Percentiles rank a stretch among this genome's conserved stretches.
These are phyloP conservation scores for Diabrotica virgifera DNA, from an alignment of 1,140 invertebrate genomes.

Conservation along the genomic window DNA sequence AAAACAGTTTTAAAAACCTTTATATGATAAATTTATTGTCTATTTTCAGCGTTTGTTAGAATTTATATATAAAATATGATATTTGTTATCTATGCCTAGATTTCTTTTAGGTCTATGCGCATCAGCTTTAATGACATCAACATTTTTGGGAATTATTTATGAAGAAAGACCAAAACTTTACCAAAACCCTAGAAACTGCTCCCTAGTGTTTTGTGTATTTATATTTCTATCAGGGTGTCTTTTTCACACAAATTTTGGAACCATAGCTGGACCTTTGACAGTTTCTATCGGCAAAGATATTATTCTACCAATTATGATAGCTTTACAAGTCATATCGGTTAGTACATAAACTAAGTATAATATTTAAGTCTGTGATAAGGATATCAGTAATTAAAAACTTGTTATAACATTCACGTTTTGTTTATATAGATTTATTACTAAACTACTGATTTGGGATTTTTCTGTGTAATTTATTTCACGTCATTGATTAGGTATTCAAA, in stretches of 20 bases:
- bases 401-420: too few species aligned
- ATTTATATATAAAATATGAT: too few species aligned
- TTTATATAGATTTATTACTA: too few species aligned
- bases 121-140: constrained; percentile 8
- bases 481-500: too few species aligned
- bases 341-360: not conserved
- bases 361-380: too few species aligned
- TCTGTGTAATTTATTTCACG: too few species aligned
- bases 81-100: not conserved
- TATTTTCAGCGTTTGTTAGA: too few species aligned
- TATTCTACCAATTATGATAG: not conserved
- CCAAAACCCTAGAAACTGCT: not conserved
- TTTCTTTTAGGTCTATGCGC: constrained; percentile 2
- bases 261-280: not conserved
- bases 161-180: not conserved
- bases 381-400: too few species aligned
- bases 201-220: not conserved
- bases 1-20: too few species aligned
- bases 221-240: not conserved
- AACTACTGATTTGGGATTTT: too few species aligned
- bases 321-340: constrained; percentile 9
- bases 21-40: too few species aligned
- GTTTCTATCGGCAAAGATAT: not conserved
- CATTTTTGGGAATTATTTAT: constrained; percentile 1
- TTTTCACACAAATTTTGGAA: constrained; percentile 9